Evolutionary conservation across 2,888 invertebrate genomes (phyloP).

Genomic region (Portevinia maculata): DNA sequence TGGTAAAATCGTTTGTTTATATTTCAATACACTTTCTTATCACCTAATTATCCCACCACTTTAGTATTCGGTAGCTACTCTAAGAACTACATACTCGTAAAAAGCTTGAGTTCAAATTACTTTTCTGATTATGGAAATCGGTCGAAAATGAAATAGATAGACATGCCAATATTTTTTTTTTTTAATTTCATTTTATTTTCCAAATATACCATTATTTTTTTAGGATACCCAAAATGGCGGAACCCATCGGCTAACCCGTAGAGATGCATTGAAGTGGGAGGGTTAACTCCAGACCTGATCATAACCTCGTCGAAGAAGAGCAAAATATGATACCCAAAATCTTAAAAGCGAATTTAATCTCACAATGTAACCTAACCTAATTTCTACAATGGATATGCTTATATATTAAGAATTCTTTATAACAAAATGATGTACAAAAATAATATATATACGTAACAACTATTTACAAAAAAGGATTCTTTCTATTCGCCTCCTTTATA

Average conservation of each 20-base stretch:
- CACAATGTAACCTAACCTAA: slow-evolving; percentile 58
- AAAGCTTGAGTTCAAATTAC: slow-evolving; percentile 5
- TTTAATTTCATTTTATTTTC: not conserved
- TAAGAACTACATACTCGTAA: too few relatives aligned
- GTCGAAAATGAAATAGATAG: slow-evolving; percentile 1
- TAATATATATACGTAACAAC: slow-evolving; percentile 28
- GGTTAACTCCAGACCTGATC: too few relatives aligned
- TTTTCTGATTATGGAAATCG: slow-evolving; percentile 1
- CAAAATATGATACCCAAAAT: slow-evolving; percentile 12
- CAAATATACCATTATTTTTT: too few relatives aligned
- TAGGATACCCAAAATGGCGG: too few relatives aligned
- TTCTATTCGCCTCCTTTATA: slow-evolving; percentile 3
- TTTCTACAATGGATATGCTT: slow-evolving; percentile 18
- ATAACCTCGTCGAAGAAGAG: too few relatives aligned
- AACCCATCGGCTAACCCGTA: too few relatives aligned
- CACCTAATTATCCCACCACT: too few relatives aligned
- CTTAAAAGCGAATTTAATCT: slow-evolving; percentile 44
- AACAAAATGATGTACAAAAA: slow-evolving; percentile 14
- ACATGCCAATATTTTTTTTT: too few relatives aligned
- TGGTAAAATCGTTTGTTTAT: too few relatives aligned
- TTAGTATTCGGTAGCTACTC: too few relatives aligned
- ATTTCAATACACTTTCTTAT: too few relatives aligned
- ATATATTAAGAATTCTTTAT: slow-evolving; percentile 9
- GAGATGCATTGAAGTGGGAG: too few relatives aligned
- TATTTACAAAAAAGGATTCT: slow-evolving; percentile 35